Base-by-base conservation (phyloP, 2,888 invertebrate genomes). In the Stramonita haemastoma region DNA sequence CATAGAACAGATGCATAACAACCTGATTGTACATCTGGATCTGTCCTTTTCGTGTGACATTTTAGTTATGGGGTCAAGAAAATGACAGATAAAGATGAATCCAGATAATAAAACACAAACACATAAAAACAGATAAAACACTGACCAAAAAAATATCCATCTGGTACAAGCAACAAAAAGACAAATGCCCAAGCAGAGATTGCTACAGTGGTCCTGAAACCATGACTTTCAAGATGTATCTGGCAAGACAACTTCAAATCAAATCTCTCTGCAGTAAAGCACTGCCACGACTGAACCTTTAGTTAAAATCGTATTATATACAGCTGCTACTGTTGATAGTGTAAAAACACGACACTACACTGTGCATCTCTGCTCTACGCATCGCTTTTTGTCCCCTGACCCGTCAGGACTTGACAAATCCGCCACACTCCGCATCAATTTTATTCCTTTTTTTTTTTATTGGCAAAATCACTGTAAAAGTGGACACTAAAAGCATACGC, bases 181-280 rank as follows among this genome's bases (percentile, higher is more conserved):
- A 60, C 86, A 29, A 86, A 86, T 86, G 86, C 86, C 60, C 66
- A 32, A 34, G 86, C 86, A 86, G 86, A 86, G 86, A 86, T 66
- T 66, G 34, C 86, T 86, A 5, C 81, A 86, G 22, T 29, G 34
- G 32, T 46, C 13, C 8, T 57, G 19, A 11, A 57, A 6, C n/a
- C 5, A 19, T 57, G 15, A 34, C 57, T 29, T 17, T 11, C 32
- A 66, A 34, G 66, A 86, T 86, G 86, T 86, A 86, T 86, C 86
- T 86, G 86, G 86, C 22, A 60, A 19, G 86, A 17, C 66, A 86
- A n/a, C 34, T 6, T 56, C 86, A 26, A 66, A 86, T 86, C 86
- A 86, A 29, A 32, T 60, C 86, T 26, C 32, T 46, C 26, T 36
- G 17, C 81, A 83, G 19, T 1, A 46, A 46, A 83, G 11, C 83